These are phyloP conservation scores for Teleopsis dalmanni DNA, from an alignment of 1,140 invertebrate species.

Conservation along the genomic window DNA sequence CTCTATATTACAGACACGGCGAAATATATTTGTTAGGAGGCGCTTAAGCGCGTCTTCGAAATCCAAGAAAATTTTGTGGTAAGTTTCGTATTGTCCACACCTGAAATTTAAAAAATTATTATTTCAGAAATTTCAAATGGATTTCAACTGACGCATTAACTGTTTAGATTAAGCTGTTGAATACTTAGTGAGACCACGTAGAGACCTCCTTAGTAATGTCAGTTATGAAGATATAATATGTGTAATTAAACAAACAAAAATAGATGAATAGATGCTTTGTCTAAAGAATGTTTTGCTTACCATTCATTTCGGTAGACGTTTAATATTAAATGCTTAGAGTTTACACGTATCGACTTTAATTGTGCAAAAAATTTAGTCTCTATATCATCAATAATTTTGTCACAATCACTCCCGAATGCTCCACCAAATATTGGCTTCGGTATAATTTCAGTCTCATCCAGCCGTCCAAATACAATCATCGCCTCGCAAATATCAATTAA, in stretches of 20 bases:
- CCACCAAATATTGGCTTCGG: constrained; percentile 57
- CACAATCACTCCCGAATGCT: constrained; percentile 61
- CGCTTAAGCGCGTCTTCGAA: constrained; percentile 66
- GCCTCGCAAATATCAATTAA: constrained; percentile 74
- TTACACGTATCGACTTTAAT: constrained; percentile 52
- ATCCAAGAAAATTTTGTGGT: constrained; percentile 55
- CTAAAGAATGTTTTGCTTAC: constrained; percentile 14
- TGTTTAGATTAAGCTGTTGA: too few relatives aligned
- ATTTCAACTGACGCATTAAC: too few relatives aligned
- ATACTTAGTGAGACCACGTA: too few relatives aligned
- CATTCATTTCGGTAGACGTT: constrained; percentile 54
- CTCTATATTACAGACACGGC: constrained; percentile 60
- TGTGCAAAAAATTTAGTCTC: constrained; percentile 66
- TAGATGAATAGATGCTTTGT: too few relatives aligned
- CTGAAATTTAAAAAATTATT: too few relatives aligned
- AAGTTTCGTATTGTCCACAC: too few relatives aligned
- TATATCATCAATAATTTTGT: constrained; percentile 61
- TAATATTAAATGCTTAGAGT: constrained; percentile 55
- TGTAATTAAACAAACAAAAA: too few relatives aligned
- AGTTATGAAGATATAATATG: too few relatives aligned
- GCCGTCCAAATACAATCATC: constrained; percentile 66
- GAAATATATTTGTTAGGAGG: constrained; percentile 58
- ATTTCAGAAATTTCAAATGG: too few relatives aligned
- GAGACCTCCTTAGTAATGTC: too few relatives aligned
- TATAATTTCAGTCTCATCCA: constrained; percentile 56